phyloP scores from a whole-genome alignment of 2,113 vertebrate species.

The Acrocephalus arundinaceus region DNA sequence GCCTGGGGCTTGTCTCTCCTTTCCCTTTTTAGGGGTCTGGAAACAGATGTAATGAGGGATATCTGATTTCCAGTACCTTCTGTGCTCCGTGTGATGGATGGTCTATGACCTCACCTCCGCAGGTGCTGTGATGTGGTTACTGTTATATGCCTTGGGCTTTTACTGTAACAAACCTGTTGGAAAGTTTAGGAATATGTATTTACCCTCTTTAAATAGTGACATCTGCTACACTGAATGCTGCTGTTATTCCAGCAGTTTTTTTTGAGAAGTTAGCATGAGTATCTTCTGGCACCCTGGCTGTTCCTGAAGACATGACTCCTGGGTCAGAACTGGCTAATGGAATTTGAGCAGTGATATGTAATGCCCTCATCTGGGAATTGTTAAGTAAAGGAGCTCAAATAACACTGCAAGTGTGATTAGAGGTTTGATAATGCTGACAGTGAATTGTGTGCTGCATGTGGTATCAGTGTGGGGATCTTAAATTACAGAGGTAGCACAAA shows the following conservation, averaged over 20 bases:
- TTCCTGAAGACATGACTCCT: neutral
- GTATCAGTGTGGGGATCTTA: neutral
- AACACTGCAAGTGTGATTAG: neutral
- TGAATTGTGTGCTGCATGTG: neutral
- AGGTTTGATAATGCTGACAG: neutral
- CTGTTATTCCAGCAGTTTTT: neutral
- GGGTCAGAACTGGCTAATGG: neutral
- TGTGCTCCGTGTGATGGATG: neutral
- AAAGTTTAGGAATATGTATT: neutral
- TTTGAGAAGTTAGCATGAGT: neutral
- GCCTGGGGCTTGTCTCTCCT: neutral
- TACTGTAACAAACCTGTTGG: neutral
- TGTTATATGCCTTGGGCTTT: neutral
- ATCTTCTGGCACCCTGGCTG: neutral
- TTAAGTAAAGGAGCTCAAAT: neutral
- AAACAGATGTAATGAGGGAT: rapidly evolving
- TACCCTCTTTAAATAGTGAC: neutral
- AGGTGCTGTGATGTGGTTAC: neutral
- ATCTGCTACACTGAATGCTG: neutral
- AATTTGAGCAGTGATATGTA: neutral
- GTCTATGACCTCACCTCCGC: neutral
- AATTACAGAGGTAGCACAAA: neutral
- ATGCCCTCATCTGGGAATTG: neutral
- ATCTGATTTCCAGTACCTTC: neutral
- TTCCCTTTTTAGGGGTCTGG: neutral